phyloP scores from a whole-genome alignment of 2,797 vertebrate species.

The Galagoides demidoff region DNA sequence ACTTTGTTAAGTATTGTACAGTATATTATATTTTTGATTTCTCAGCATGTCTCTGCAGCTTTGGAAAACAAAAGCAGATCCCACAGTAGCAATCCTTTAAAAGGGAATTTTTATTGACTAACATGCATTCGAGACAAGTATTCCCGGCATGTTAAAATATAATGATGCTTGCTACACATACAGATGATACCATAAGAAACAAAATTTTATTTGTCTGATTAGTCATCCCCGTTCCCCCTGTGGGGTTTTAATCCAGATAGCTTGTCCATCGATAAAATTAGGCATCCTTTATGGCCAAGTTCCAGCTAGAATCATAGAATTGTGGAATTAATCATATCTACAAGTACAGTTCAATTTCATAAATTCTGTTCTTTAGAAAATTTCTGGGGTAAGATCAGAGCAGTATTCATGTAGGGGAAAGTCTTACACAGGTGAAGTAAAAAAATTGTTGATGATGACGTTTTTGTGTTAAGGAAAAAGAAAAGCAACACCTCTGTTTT shows the following conservation, averaged over 20 bases:
- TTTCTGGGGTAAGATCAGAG: background rate
- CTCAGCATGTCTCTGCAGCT: background rate
- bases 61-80: slow-evolving; percentile 26
- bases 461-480: background rate
- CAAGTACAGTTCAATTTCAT: background rate
- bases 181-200: background rate
- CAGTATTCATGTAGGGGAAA: background rate
- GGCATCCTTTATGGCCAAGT: background rate
- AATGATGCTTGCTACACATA: slow-evolving; percentile 43
- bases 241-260: background rate
- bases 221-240: slow-evolving; percentile 15
- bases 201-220: slow-evolving; percentile 22
- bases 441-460: background rate
- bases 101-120: slow-evolving; percentile 60
- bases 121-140: slow-evolving; percentile 41
- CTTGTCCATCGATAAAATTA: slow-evolving; percentile 42
- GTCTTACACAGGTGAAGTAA: background rate
- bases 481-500: background rate
- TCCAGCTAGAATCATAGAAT: background rate
- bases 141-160: slow-evolving; percentile 60
- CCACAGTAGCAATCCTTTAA: slow-evolving; percentile 28
- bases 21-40: slow-evolving; percentile 32
- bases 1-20: background rate
- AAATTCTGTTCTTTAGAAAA: slow-evolving; percentile 9
- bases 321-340: slow-evolving; percentile 45